Base-by-base conservation (phyloP, 2,113 vertebrate species). In the Vidua macroura region DNA sequence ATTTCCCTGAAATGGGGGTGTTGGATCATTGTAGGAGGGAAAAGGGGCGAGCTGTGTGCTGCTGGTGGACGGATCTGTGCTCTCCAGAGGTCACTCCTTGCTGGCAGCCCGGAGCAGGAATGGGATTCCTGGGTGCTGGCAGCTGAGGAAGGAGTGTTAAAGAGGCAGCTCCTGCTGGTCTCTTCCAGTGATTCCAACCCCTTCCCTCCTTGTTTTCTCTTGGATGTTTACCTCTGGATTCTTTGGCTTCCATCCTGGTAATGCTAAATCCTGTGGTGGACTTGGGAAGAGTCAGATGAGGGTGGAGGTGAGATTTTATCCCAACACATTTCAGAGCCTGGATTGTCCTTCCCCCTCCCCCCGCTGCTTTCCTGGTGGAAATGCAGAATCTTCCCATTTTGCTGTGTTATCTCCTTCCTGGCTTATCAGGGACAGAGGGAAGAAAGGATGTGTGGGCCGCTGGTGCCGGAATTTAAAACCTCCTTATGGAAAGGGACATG, bases 381-480 rank as follows among this genome's bases (percentile, higher is more conserved):
- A 55, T 1, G 4, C 1, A 0, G 31, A 5, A 20, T 22, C 58
- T 67, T 64, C 58, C 15, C 11, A 0, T 70, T 58, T 49, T 62
- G n/a, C 55, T 58, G 44, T 11, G 28, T 63, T 55, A 15, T 56
- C 41, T 94, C 14, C 52, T 83, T 55, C 46, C 52, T 69, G 73
- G 22, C 4, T 19, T 35, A 1, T 48, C 39, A 46, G 69, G 76
- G 43, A 70, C 68, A 58, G 74, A 30, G 60, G 41, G 63, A 69
- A 66, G 75, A 46, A 63, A 30, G 27, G 52, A 5, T 18, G 12
- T 24, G 49, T n/a, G n/a, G 67, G 62, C 62, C 88, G 78, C 74
- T 37, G 37, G 10, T 74, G 37, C 53, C 84, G 72, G 73, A 35
- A 35, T 63, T 63, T 15, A n/a, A 72, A 75, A 60, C 44, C 55